A percentile compares a stretch with the other conserved stretches of the same genome.
phyloP scores from a whole-genome alignment of 2,888 invertebrate species.

The Selenia dentaria region DNA sequence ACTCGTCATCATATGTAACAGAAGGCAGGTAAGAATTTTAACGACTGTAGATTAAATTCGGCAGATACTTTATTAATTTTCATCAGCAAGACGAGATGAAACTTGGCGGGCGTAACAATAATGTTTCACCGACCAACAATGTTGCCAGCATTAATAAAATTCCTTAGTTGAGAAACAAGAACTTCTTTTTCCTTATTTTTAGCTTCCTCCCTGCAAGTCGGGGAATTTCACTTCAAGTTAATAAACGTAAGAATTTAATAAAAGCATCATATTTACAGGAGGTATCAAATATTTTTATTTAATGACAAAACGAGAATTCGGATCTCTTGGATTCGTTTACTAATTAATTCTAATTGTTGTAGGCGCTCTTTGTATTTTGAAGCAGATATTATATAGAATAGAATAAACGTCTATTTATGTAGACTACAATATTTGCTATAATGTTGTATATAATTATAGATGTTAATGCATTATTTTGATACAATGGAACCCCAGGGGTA shows the following conservation, averaged over 20 bases:
- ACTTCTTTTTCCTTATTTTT: conserved; percentile 60
- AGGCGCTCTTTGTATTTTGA: conserved; percentile 4
- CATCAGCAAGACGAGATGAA: conserved; percentile 36
- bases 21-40: conserved; percentile 11
- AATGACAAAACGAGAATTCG: conserved; percentile 39
- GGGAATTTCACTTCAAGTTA: conserved; percentile 65
- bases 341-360: conserved; percentile 24
- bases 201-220: conserved; percentile 59
- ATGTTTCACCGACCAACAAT: conserved; percentile 59
- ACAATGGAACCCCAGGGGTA: no score
- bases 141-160: conserved; percentile 73
- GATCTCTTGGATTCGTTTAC: conserved; percentile 28
- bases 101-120: conserved; percentile 54
- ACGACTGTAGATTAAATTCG: conserved; percentile 2
- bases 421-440: no score
- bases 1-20: no score
- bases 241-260: conserved; percentile 80
- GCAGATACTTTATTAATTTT: conserved; percentile 27
- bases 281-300: conserved; percentile 47
- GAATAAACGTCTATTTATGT: no score
- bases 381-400: no score
- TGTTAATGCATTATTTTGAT: no score
- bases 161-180: conserved; percentile 66
- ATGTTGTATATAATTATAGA: no score
- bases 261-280: conserved; percentile 67